phyloP scores from a whole-genome alignment of 2,888 invertebrate species.

The Anticlea derivata region DNA sequence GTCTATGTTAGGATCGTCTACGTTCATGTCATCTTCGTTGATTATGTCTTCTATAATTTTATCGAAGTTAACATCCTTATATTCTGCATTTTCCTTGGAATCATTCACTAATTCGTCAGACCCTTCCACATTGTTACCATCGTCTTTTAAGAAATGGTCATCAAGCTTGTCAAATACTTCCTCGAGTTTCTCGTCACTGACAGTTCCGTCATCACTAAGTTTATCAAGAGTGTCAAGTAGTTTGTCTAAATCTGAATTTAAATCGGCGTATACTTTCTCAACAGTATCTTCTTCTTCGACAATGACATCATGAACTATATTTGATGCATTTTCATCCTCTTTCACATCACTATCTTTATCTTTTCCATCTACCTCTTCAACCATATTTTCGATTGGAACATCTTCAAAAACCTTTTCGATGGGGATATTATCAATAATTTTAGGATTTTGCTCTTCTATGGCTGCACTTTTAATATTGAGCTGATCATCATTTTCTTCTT shows the following conservation, averaged over 20 bases:
- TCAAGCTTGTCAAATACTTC: slow-evolving; percentile 28
- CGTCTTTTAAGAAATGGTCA: slow-evolving; percentile 26
- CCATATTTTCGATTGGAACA: not conserved
- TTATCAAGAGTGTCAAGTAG: slow-evolving; percentile 57
- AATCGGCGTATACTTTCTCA: slow-evolving; percentile 52
- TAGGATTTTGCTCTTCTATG: not conserved
- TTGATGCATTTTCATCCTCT: slow-evolving; percentile 17
- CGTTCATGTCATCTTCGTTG: slow-evolving; percentile 24
- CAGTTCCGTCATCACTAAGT: slow-evolving; percentile 40
- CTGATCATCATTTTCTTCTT: not conserved
- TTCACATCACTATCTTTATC: not conserved
- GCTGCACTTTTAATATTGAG: not conserved
- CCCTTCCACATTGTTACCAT: slow-evolving; percentile 16
- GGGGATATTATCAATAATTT: not conserved
- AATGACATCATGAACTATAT: slow-evolving; percentile 21
- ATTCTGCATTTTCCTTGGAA: slow-evolving; percentile 17
- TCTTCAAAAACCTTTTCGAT: not conserved
- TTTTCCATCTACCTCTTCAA: not conserved
- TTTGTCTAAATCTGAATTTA: slow-evolving; percentile 58
- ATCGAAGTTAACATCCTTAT: slow-evolving; percentile 41
- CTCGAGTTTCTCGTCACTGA: slow-evolving; percentile 27
- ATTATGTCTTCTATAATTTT: slow-evolving; percentile 33
- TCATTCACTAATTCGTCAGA: slow-evolving; percentile 30
- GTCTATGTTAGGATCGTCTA: slow-evolving; percentile 17
- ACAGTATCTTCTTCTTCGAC: slow-evolving; percentile 51